phyloP scores from a whole-genome alignment of 2,888 invertebrate species.

The Pogonocherus hispidulus region DNA sequence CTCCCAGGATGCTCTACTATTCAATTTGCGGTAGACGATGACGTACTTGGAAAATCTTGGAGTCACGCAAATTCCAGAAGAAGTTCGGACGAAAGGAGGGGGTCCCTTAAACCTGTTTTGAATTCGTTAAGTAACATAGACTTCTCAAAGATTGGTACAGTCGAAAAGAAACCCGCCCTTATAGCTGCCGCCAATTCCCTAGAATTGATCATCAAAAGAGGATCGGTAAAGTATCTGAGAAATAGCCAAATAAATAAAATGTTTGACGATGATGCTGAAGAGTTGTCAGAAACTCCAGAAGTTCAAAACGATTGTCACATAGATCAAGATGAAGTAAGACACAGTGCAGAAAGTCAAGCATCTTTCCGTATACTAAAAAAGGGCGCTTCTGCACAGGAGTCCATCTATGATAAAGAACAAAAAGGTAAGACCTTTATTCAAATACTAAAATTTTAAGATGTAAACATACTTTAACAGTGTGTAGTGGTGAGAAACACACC shows the following conservation, averaged over 20 bases:
- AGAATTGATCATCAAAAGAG: conserved; percentile 48
- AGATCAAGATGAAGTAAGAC: background rate
- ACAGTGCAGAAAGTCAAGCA: background rate
- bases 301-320: no score
- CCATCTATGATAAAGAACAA: background rate
- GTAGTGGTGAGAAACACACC: no score
- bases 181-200: conserved; percentile 54
- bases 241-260: background rate
- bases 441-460: no score
- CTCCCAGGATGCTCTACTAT: no score
- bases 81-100: conserved; percentile 1
- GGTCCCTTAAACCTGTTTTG: conserved; percentile 6
- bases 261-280: background rate
- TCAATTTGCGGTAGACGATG: no score
- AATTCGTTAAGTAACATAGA: conserved; percentile 22
- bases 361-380: background rate
- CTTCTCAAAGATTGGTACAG: conserved; percentile 43
- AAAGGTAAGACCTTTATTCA: background rate
- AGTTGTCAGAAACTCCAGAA: background rate
- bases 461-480: no score
- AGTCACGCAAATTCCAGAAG: background rate
- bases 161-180: conserved; percentile 44
- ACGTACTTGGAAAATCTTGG: background rate
- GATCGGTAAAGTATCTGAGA: conserved; percentile 4
- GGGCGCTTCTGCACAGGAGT: background rate